A percentile compares a stretch with the other conserved stretches of the same genome.
These are phyloP conservation scores for Kryphioiulus occultus DNA, from an alignment of 2,888 invertebrate genomes.

Conservation along the genomic window DNA sequence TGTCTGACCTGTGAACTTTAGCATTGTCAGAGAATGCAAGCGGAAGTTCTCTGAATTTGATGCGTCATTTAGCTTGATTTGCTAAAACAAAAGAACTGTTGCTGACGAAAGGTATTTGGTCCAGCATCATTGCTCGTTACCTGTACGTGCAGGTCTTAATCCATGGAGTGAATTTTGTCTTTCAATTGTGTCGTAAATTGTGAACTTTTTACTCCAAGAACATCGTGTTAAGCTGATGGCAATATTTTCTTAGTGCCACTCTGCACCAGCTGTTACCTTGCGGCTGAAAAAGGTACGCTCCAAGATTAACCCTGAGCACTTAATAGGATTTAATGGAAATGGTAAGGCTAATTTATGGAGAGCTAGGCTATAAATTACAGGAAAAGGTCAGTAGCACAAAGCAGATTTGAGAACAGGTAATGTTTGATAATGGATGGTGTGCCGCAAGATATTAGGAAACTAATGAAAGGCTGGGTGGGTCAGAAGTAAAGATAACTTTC, in stretches of 20 bases:
- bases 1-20: no score
- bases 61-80: no score
- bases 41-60: no score
- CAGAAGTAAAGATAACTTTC: neutral
- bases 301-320: neutral
- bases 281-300: neutral
- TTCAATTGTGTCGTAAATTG: no score
- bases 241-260: neutral
- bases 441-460: neutral
- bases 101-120: no score
- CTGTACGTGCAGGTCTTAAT: no score
- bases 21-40: no score
- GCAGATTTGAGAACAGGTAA: neutral
- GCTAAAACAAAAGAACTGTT: no score
- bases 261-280: no score
- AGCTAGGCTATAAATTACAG: neutral
- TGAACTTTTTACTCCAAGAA: neutral
- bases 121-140: no score
- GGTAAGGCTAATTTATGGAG: neutral
- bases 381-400: neutral
- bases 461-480: neutral
- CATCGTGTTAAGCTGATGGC: neutral
- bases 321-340: neutral
- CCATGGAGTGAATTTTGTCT: no score
- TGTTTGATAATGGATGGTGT: neutral